Conservation (phyloP, 2,888 invertebrate species). For the Meliscaeva auricollis region DNA sequence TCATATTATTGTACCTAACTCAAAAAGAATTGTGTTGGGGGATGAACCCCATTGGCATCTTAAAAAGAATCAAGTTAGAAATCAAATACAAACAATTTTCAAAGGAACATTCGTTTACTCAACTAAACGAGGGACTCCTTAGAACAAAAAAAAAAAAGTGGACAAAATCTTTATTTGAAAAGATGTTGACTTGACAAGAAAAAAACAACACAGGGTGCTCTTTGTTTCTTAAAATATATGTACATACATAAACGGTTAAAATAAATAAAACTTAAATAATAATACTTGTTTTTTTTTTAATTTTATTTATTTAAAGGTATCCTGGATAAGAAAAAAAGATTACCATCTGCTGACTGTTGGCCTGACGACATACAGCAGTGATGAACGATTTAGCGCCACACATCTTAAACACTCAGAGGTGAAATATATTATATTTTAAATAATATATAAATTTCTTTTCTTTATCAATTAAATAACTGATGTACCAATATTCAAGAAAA, state of each 20-base stretch:
- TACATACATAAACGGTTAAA: neutral
- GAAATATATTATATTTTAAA: conserved; percentile 78
- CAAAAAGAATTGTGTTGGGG: neutral
- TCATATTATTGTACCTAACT: neutral
- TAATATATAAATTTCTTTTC: neutral
- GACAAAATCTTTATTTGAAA: neutral
- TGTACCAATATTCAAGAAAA: too few relatives aligned
- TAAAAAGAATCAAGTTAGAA: conserved; percentile 8
- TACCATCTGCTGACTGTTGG: conserved; percentile 94
- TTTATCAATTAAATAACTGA: too few relatives aligned
- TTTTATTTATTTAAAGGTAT: conserved; percentile 86
- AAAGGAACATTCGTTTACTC: neutral
- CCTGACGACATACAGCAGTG: conserved; percentile 94
- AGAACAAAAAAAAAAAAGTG: neutral
- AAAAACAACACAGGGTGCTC: neutral
- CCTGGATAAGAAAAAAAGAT: conserved; percentile 94
- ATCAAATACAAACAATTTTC: conserved; percentile 19
- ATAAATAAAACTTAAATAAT: neutral
- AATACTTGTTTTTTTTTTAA: conserved; percentile 7
- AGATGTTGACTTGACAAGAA: neutral
- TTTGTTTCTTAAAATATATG: neutral
- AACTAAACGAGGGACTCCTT: conserved; percentile 7
- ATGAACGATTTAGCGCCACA: conserved; percentile 93
- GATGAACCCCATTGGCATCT: conserved; percentile 3
- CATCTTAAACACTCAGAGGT: conserved; percentile 95